A percentile compares a stretch with the other conserved stretches of the same genome.
Evolutionary conservation across 2,113 vertebrate species (phyloP).

Genomic region (Prionailurus bengalensis): DNA sequence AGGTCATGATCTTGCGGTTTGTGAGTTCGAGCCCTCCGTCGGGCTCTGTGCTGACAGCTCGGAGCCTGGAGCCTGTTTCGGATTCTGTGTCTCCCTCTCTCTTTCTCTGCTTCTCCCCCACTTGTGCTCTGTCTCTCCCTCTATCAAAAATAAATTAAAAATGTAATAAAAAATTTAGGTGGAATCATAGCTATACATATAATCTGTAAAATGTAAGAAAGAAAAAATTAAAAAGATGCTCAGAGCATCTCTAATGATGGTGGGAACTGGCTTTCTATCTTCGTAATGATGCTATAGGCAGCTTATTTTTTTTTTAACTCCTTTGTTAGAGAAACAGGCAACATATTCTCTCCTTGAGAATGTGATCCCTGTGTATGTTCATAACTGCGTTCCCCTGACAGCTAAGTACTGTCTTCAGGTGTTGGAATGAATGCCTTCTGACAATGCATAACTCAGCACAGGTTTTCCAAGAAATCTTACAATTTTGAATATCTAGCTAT

Average conservation of each 20-base stretch:
- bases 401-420: neutral
- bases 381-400: neutral
- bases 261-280: neutral
- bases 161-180: neutral
- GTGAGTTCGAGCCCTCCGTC: no score
- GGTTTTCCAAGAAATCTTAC: constrained; percentile 14
- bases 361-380: neutral
- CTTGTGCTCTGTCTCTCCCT: no score
- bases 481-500: constrained; percentile 18
- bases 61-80: no score
- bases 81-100: no score
- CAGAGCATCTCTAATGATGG: neutral
- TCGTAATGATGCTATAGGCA: neutral
- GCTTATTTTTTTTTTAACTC: neutral
- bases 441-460: neutral
- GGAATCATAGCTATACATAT: neutral
- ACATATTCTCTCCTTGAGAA: neutral
- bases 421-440: neutral
- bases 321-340: neutral
- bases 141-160: no score
- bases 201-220: neutral
- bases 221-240: neutral
- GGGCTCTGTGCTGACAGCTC: no score
- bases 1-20: no score
- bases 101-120: no score